A percentile compares a stretch with the other conserved stretches of the same genome.
Evolutionary conservation across 2,113 vertebrate species (phyloP).

Genomic region (Tiliqua scincoides): DNA sequence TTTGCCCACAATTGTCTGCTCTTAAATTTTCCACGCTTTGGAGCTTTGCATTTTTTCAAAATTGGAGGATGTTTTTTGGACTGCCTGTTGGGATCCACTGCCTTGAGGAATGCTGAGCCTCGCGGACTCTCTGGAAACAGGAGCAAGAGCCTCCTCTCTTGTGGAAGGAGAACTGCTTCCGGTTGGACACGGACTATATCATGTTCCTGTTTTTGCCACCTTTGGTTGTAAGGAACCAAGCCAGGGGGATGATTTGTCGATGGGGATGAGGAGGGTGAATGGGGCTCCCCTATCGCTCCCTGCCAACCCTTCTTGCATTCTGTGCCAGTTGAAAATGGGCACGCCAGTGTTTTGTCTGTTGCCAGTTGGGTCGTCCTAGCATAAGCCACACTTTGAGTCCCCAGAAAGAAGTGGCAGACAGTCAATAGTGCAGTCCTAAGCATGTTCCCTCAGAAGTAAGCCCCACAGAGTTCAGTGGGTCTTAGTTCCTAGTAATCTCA

Average conservation of each 20-base stretch:
- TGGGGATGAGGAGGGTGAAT: neutral
- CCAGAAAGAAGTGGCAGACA: neutral
- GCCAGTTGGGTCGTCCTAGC: neutral
- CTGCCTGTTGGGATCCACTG: neutral
- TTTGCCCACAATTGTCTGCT: neutral
- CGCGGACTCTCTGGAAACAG: neutral
- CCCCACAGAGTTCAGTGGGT: no score
- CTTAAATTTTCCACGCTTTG: neutral
- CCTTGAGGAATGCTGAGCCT: neutral
- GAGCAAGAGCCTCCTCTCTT: neutral
- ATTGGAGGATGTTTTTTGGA: neutral
- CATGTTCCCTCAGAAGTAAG: no score
- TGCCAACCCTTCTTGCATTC: neutral
- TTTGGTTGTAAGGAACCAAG: neutral
- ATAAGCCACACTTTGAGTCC: neutral
- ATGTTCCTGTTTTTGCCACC: neutral
- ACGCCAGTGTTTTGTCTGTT: neutral
- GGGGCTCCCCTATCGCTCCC: neutral
- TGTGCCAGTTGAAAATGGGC: neutral
- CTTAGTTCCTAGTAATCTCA: no score
- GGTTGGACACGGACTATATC: neutral
- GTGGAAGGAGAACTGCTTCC: neutral
- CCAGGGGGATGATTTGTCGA: neutral
- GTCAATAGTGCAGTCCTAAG: neutral
- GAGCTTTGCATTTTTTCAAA: neutral